Conservation (phyloP, 2,113 vertebrate species). For the Labrus mixtus region DNA sequence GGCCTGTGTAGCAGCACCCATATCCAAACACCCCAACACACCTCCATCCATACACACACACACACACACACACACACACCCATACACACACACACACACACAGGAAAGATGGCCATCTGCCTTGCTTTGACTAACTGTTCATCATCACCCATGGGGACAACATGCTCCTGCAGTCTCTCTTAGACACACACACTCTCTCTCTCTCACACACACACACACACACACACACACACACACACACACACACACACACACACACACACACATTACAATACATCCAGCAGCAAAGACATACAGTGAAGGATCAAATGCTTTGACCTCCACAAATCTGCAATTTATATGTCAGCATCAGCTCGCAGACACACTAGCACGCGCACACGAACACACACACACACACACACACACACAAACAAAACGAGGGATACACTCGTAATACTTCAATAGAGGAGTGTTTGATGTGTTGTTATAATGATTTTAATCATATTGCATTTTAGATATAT, state of each 20-base stretch:
- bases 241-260: not conserved
- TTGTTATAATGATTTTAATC: not conserved
- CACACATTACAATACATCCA: conserved; percentile 14
- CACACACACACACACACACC: conserved; percentile 34
- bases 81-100: no score
- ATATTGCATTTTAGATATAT: no score
- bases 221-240: conserved; percentile 30
- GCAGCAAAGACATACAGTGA: conserved; percentile 25
- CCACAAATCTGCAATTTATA: conserved; percentile 37
- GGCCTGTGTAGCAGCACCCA: conserved; percentile 33
- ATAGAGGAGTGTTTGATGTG: not conserved
- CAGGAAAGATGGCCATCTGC: conserved; percentile 56
- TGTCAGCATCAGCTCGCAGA: conserved; percentile 2
- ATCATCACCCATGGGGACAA: conserved; percentile 57
- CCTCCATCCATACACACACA: conserved; percentile 28
- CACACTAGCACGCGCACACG: conserved; percentile 29
- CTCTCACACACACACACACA: not conserved
- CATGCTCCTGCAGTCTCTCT: conserved; percentile 31
- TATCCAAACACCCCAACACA: conserved; percentile 39
- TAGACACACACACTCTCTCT: conserved; percentile 1
- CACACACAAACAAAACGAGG: conserved; percentile 9
- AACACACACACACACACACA: conserved; percentile 24
- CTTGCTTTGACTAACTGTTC: conserved; percentile 53
- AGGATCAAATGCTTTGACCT: conserved; percentile 36
- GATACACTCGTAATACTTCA: not conserved